These are phyloP conservation scores for Cydia fagiglandana DNA, from an alignment of 1,140 invertebrate genomes.

Conservation along the genomic window DNA sequence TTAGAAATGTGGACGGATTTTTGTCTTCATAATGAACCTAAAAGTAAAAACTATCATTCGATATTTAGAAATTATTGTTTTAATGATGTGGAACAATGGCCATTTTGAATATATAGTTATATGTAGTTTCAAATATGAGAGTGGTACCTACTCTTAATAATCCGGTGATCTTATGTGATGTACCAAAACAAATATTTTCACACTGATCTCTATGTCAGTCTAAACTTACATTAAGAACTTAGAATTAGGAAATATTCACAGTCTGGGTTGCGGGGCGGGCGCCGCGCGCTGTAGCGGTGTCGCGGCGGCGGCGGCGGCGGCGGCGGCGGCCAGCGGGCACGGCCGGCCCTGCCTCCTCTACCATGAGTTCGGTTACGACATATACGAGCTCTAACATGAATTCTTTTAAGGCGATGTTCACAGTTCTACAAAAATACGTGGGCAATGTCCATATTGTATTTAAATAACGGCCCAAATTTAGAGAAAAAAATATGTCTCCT, in stretches of 20 bases:
- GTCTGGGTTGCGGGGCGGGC: slow-evolving; percentile 47
- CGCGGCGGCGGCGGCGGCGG: too few relatives aligned
- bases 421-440: slow-evolving; percentile 78
- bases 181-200: slow-evolving; percentile 57
- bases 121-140: background rate
- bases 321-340: background rate
- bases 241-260: slow-evolving; percentile 74
- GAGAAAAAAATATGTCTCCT: slow-evolving; percentile 77
- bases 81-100: slow-evolving; percentile 5
- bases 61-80: slow-evolving; percentile 31
- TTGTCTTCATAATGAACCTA: slow-evolving; percentile 46
- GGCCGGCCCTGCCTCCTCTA: slow-evolving; percentile 4
- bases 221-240: slow-evolving; percentile 65
- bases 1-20: slow-evolving; percentile 74
- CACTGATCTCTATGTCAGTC: slow-evolving; percentile 63
- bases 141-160: background rate
- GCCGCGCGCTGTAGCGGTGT: background rate
- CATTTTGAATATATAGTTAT: background rate
- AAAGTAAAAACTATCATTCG: slow-evolving; percentile 5
- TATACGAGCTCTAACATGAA: slow-evolving; percentile 5
- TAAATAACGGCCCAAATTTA: slow-evolving; percentile 69
- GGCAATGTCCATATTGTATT: slow-evolving; percentile 76
- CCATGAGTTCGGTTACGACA: slow-evolving; percentile 11
- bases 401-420: slow-evolving; percentile 69
- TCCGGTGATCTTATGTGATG: background rate